A percentile compares a stretch with the other conserved stretches of the same genome.
These are phyloP conservation scores for Drosophila murphyi DNA, from an alignment of 1,140 invertebrate species.

Conservation along the genomic window DNA sequence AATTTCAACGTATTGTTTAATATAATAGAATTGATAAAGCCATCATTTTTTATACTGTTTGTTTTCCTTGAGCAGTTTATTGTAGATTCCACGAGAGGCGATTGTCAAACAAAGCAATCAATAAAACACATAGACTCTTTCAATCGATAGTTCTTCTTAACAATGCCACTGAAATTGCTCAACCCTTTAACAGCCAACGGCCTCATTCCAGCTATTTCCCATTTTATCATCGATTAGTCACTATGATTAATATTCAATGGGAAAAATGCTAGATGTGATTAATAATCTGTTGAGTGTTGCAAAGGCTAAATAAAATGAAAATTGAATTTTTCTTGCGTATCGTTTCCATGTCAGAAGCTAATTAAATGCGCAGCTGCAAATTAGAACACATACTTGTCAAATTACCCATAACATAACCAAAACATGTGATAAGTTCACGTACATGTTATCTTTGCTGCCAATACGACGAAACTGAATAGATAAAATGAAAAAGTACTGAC, in stretches of 20 bases:
- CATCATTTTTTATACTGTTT: not conserved
- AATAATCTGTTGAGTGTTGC: too few species aligned
- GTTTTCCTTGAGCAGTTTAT: not conserved
- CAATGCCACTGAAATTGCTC: not conserved
- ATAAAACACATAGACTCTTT: not conserved
- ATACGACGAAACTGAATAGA: not conserved
- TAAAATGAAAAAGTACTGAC: not conserved
- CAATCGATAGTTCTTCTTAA: not conserved
- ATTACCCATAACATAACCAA: constrained; percentile 7
- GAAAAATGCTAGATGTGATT: too few species aligned
- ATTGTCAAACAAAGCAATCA: constrained; percentile 8
- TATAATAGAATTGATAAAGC: not conserved
- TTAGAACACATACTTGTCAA: constrained; percentile 4
- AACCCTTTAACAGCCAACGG: not conserved
- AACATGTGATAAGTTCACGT: constrained; percentile 19
- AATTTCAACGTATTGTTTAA: not conserved
- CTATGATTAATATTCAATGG: too few species aligned
- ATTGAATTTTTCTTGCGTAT: too few species aligned
- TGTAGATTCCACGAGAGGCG: not conserved
- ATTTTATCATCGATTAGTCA: too few species aligned
- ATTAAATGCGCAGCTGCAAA: constrained; percentile 10
- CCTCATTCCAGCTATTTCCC: not conserved
- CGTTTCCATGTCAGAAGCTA: not conserved
- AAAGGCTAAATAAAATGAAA: too few species aligned
- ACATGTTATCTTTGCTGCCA: constrained; percentile 2